phyloP scores from a whole-genome alignment of 2,888 invertebrate species.

The Pegoplata infirma region DNA sequence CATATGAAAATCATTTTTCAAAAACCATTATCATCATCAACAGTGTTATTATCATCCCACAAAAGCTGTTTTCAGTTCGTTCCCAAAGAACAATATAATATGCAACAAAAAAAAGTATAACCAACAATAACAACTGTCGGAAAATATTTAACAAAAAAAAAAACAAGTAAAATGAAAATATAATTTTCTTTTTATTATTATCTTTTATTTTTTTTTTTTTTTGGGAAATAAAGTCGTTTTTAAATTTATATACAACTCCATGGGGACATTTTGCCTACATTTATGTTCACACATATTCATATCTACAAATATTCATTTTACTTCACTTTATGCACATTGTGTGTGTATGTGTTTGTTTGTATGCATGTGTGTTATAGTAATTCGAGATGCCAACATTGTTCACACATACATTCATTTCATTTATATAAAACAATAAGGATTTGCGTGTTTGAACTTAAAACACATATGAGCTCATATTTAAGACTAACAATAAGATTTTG shows the following conservation, averaged over 20 bases:
- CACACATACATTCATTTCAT: constrained; percentile 11
- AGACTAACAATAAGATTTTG: constrained; percentile 1
- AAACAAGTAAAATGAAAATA: constrained; percentile 33
- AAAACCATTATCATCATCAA: constrained; percentile 47
- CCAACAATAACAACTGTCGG: background rate
- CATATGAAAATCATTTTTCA: constrained; percentile 47
- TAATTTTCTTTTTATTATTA: constrained; percentile 24
- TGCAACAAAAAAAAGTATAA: constrained; percentile 10
- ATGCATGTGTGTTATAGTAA: background rate
- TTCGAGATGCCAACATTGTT: constrained; percentile 21
- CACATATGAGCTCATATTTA: constrained; percentile 9
- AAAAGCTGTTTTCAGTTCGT: constrained; percentile 42
- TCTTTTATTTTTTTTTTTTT: constrained; percentile 22
- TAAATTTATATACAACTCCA: constrained; percentile 45
- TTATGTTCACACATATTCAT: constrained; percentile 8
- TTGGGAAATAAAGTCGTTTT: constrained; percentile 45
- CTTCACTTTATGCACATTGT: constrained; percentile 26
- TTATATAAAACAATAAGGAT: constrained; percentile 34
- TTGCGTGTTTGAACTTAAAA: constrained; percentile 7
- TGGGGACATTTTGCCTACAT: constrained; percentile 42
- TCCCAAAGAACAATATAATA: constrained; percentile 15
- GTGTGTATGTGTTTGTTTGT: background rate
- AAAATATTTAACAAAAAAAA: too few species aligned
- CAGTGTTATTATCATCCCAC: constrained; percentile 45
- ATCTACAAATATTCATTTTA: too few species aligned